Base-by-base conservation (phyloP, 1,140 invertebrate genomes). In the Trichogramma pretiosum region DNA sequence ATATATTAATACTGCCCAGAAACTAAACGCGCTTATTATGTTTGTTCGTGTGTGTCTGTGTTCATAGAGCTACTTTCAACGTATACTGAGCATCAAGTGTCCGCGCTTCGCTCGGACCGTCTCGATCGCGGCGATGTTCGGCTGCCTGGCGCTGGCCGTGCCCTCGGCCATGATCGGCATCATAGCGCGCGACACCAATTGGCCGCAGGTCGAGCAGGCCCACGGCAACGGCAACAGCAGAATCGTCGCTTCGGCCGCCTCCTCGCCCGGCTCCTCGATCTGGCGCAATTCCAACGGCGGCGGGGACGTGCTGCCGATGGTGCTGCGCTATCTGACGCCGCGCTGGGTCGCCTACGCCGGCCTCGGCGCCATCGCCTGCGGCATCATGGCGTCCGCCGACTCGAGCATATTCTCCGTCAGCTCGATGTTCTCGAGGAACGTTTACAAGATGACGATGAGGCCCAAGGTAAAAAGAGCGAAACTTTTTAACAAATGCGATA, bases 341-440 rank as follows among this genome's bases (percentile, higher is more conserved):
- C 62, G 65, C 24, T 72, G 69, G 69, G 65, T 70, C 3, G 65
- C 67, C 10, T n/a, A n/a, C n/a, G n/a, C 81, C 65, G 86, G 85
- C n/a, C 72, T 89, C 2, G 85, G 85, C 9, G 83, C 85, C 5
- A 82, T 89, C 19, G 84, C 83, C 2, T 84, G 84, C 3, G 84
- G 84, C n/a, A 81, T 87, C 2, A 86, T 89, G 84, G 85, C 84
- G 4, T 88, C 85, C 7, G 84, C 85, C 2, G 85, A 88, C 62
- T 86, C 84, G 2, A 84, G 83, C 40, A 80, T 89, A 36, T 67
- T 89, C 3, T 79, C 82, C 7, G 84, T 85, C 11, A 80, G 81
- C 55, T 84, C 84, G 13, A 85, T 89, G 83, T 88, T 87, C 67
- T 79, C 85, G n/a, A 74, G 84, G 48, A 89, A 89, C 63, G 77